Evolutionary conservation across 1,140 invertebrate genomes (phyloP), one percentile per base, ranked within the genome.

Genomic region (Trichonephila clavipes): DNA sequence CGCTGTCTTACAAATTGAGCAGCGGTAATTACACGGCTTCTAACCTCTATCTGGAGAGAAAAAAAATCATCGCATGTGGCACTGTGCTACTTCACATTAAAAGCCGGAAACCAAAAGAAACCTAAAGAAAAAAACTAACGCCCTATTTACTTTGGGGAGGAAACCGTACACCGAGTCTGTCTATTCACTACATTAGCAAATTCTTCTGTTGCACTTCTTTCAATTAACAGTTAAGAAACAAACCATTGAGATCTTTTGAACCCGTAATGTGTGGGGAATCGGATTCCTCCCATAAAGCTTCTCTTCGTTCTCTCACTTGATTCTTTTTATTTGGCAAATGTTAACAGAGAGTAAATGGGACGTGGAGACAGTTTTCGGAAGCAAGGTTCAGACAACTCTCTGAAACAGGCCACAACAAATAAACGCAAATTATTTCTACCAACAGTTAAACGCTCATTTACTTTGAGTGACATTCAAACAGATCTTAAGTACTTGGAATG

Each of bases 321-420:
- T 88, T 62, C 86, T 88, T 88, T 88, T 87, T 89, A 69, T 77
- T 89, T 89, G 34, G 24, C 34, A 12, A 34, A 24, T 51, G 64
- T 64, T 66, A 87, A 64, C 85, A 40, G 72, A 28, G 85, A 61
- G 61, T 89, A 89, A 89, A 89, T 69, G 88, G 69, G 88, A 28
- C 62, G 88, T 89, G 88, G 88, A 89, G 66, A 89, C 44, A 24
- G 58, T 72, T 72, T 77, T 89, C 88, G 61, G 85, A 61, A 87
- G 85, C 58, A 87, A 24, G 28, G n/a, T 18, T 83, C 24, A 88
- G 86, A 24, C 81, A 85, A 85, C 51, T 61, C 28, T 24, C 61
- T 66, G 62, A 66, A 62, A 21, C 24, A 40, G 34, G 86, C 62
- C 61, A 64, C 40, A 64, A 61, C 24, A 88, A 88, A 88, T 66